Conservation (phyloP, 2,888 invertebrate species). For the Meandrusa payeni region DNA sequence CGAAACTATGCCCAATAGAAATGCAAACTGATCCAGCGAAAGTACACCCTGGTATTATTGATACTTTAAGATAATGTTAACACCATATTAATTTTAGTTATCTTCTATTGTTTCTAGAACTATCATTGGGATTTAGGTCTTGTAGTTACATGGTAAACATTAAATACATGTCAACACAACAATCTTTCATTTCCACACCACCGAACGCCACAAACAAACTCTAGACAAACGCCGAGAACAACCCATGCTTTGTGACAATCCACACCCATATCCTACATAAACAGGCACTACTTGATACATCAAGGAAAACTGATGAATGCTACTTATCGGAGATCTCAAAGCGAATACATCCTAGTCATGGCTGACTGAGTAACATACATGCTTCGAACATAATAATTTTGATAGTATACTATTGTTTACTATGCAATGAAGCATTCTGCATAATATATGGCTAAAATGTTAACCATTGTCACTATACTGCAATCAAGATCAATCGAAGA, state of each 20-base stretch:
- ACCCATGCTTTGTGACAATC: not conserved
- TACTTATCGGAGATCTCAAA: too few species aligned
- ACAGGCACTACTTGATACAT: too few species aligned
- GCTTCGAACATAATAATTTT: too few species aligned
- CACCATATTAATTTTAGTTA: constrained; percentile 51
- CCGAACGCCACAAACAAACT: constrained; percentile 32
- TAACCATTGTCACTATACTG: too few species aligned
- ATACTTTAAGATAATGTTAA: constrained; percentile 52
- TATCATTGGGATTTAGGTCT: constrained; percentile 67
- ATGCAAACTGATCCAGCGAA: constrained; percentile 43
- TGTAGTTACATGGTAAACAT: constrained; percentile 77
- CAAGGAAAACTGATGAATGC: too few species aligned
- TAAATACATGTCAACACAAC: constrained; percentile 79
- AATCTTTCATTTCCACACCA: constrained; percentile 75
- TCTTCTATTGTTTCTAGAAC: constrained; percentile 43
- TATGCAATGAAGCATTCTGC: too few species aligned
- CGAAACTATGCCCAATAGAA: constrained; percentile 39
- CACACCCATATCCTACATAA: constrained; percentile 8
- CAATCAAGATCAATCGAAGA: too few species aligned
- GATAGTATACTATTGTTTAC: too few species aligned
- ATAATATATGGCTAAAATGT: too few species aligned
- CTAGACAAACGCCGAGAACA: constrained; percentile 5
- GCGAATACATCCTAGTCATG: too few species aligned
- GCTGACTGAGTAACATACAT: too few species aligned
- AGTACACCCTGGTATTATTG: constrained; percentile 60